These are phyloP conservation scores for Eulemur albifrons DNA, from an alignment of 2,797 vertebrate genomes.

Conservation along the genomic window DNA sequence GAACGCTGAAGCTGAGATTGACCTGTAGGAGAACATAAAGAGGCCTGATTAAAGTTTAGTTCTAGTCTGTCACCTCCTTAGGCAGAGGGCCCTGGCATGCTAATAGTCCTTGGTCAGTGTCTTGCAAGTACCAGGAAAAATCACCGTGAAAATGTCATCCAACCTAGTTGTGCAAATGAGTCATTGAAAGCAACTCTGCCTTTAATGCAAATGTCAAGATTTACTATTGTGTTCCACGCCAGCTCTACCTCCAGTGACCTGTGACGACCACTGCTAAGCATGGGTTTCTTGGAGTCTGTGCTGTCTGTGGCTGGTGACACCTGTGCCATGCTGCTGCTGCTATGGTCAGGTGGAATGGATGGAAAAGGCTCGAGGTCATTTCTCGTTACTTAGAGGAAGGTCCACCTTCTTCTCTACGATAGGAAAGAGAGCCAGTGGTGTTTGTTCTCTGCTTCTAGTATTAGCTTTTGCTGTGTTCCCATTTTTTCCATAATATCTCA, in stretches of 20 bases:
- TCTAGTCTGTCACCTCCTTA: neutral
- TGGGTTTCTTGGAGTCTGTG: neutral
- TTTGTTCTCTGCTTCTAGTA: neutral
- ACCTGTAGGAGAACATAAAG: neutral
- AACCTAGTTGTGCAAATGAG: neutral
- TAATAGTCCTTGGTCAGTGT: neutral
- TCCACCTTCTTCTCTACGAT: neutral
- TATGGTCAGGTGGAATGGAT: neutral
- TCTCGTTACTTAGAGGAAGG: neutral
- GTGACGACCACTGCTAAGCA: neutral
- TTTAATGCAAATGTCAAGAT: neutral
- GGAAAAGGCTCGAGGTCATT: neutral
- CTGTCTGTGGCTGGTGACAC: neutral
- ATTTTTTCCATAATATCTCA: neutral
- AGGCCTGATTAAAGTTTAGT: neutral
- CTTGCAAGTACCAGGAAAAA: neutral
- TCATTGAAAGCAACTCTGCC: neutral
- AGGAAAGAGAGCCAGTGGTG: neutral
- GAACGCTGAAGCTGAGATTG: neutral
- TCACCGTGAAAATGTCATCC: neutral
- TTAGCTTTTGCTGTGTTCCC: neutral
- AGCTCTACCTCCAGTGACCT: neutral
- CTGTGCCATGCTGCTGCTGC: neutral
- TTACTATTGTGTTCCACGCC: neutral
- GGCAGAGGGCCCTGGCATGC: neutral